Base-by-base conservation (phyloP, 2,113 vertebrate genomes). In the Xyrauchen texanus region DNA sequence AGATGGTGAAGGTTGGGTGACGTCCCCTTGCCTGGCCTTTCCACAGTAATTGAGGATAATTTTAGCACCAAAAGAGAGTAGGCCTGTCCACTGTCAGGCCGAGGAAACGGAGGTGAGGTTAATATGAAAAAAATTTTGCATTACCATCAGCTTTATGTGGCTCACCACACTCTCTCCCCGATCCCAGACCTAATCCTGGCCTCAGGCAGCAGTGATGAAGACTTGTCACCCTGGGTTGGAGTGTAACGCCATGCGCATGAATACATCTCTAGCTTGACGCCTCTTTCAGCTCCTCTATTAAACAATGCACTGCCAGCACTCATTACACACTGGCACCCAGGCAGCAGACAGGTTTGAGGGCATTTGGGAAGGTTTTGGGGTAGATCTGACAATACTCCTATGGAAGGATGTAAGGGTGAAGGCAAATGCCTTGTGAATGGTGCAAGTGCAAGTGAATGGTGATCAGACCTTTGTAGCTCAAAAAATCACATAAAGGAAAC, bases 1-100 rank as follows among this genome's bases (percentile, higher is more conserved):
- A 96, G 95, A 96, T 97, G 95, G 96, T 93, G 94, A 96, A 95
- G 94, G 96, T 97, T 96, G 96, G 96, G 93, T 96, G 95, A 96
- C 94, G 95, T 95, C 95, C 95, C 94, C 93, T 94, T 88, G 95
- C 92, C 94, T 94, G 94, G 94, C 94, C 94, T 94, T 95, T 96
- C 93, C 93, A 89, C 94, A 93, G 95, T 96, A 96, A 98, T 96
- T 97, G 95, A 95, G 95, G 95, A 98, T 95, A 95, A 96, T 97
- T 96, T 96, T 94, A 95, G 93, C 94, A 94, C 94, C 87, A 94
- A 88, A 90, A 95, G 93, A 94, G 93, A 93, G 92, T 93, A 92
- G 94, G 89, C 93, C 95, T 95, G 95, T 95, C 96, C 95, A 94
- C 92, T 93, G 94, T 95, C 93, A 92, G 91, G 91, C 92, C 91